Evolutionary conservation across 2,888 invertebrate species (phyloP), one percentile per base, ranked within the genome.

Genomic region (Dryobotodes eremita): DNA sequence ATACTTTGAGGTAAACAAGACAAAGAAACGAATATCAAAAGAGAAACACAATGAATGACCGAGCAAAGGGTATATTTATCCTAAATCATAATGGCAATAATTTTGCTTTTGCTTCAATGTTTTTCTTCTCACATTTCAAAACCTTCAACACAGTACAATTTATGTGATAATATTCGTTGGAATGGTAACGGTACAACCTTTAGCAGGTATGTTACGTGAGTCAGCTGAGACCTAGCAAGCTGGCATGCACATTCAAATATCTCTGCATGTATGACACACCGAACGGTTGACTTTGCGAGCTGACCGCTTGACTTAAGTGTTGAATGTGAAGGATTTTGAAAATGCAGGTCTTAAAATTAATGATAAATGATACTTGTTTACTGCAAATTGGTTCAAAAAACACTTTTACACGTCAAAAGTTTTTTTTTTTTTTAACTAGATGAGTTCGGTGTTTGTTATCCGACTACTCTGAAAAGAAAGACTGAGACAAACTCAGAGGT

Each of bases 141-240:
- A 62, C 46, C 17, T 71, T 42, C 31, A 50, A 53, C 23, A 53
- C 6, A 53, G 8, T 23, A 75, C 42, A 62, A 73, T n/a, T 69
- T 36, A 69, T 64, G 17, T 59, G 64, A 62, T 57, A 61, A 79
- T 83, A 65, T 75, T 83, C 79, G 46, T 8, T 61, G 75, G 86
- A 86, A 85, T 77, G 76, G 84, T 91, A 92, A 91, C 90, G 90
- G 92, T 90, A 89, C 89, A 85, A 89, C 89, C 89, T 91, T 90
- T 88, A 82, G 71, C 71, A 46, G 80, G 71, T 79, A 83, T 74
- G 82, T 85, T 85, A 86, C 86, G 88, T 90, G 90, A 88, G 79
- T 89, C 86, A 87, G 79, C 42, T 75, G 62, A 50, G 64, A 36
- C 57, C 11, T 59, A 36, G 57, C 78, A 74, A 73, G 79, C 68